Conservation (phyloP, 2,888 invertebrate species). For the Calameuta idolon region DNA sequence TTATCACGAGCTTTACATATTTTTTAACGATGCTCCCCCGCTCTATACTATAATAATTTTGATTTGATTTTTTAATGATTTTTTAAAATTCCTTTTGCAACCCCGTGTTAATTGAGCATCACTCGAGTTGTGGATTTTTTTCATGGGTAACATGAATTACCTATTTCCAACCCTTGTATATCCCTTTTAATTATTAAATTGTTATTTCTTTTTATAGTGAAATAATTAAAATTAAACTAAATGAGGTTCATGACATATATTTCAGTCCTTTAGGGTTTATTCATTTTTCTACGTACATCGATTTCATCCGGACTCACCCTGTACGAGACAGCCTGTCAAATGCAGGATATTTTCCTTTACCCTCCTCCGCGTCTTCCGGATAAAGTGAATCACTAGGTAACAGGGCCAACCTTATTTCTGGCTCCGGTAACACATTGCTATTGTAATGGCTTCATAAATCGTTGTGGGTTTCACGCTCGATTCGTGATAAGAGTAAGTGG, state of each 20-base stretch:
- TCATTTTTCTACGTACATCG: neutral
- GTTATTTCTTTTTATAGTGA: neutral
- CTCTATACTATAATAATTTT: neutral
- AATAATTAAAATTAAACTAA: neutral
- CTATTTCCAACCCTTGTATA: neutral
- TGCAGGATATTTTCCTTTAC: conserved; percentile 12
- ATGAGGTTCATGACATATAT: neutral
- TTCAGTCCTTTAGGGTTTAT: neutral
- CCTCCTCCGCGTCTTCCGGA: neutral
- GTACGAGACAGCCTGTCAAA: conserved; percentile 19
- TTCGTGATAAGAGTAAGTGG: conserved; percentile 1
- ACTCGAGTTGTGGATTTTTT: neutral
- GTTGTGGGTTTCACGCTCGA: neutral
- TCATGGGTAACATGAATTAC: neutral
- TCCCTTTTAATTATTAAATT: neutral
- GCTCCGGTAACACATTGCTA: neutral
- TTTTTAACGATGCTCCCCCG: neutral
- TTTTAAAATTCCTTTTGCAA: neutral
- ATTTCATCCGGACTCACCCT: neutral
- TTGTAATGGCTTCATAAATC: neutral
- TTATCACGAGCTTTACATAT: neutral
- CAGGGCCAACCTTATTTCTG: conserved; percentile 13
- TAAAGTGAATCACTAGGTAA: conserved; percentile 21
- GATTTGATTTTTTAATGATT: neutral
- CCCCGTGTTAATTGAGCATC: neutral